Conservation (phyloP, 2,888 invertebrate genomes). For the Orgyia antiqua region DNA sequence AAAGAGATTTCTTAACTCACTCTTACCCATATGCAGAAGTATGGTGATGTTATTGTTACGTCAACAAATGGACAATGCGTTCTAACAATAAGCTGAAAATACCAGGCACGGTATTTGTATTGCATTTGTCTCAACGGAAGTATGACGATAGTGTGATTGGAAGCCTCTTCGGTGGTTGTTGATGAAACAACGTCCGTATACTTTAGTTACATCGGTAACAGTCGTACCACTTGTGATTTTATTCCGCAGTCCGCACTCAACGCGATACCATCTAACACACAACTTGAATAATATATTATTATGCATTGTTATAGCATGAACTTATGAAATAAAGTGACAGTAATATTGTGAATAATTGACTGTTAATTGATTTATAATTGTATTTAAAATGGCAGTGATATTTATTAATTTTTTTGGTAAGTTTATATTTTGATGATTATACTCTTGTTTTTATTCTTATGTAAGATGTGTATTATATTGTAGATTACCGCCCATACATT, state of each 20-base stretch:
- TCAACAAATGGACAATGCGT: background rate
- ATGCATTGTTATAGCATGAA: constrained; percentile 14
- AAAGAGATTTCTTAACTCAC: too few relatives aligned
- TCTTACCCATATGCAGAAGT: too few relatives aligned
- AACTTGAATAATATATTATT: constrained; percentile 4
- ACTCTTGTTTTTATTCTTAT: background rate
- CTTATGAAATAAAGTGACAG: constrained; percentile 24
- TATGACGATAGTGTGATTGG: constrained; percentile 20
- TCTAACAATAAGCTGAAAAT: constrained; percentile 1
- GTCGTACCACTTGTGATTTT: constrained; percentile 13
- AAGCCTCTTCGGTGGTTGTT: constrained; percentile 30
- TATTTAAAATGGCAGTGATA: constrained; percentile 55
- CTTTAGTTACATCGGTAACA: constrained; percentile 8
- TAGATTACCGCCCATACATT: background rate
- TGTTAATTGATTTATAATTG: constrained; percentile 7
- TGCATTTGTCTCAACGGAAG: constrained; percentile 21
- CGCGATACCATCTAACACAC: constrained; percentile 23
- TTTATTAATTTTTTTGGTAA: constrained; percentile 57
- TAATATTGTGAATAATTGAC: constrained; percentile 21
- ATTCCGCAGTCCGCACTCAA: constrained; percentile 28
- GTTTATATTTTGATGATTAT: constrained; percentile 22
- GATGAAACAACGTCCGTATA: constrained; percentile 33
- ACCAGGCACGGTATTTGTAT: constrained; percentile 7
- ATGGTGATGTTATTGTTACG: too few relatives aligned
- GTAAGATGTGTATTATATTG: background rate